A percentile compares a stretch with the other conserved stretches of the same genome.
phyloP scores from a whole-genome alignment of 2,888 invertebrate species.

The Pristionchus mayeri region DNA sequence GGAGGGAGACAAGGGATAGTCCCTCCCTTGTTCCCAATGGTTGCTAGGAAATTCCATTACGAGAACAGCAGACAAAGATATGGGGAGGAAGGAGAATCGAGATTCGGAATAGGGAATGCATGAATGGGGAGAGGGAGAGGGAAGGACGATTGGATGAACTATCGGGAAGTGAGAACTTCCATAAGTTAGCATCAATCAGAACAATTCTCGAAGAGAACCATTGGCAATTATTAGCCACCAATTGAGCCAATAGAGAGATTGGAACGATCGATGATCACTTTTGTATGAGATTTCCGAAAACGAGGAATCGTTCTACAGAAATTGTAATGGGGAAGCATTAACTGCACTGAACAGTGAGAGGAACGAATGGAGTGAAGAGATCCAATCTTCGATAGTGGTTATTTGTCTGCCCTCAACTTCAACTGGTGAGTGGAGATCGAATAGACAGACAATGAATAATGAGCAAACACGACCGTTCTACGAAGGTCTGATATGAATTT shows the following conservation, averaged over 20 bases:
- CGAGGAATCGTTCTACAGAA: background rate
- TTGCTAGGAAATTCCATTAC: slow-evolving; percentile 14
- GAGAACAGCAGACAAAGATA: slow-evolving; percentile 31
- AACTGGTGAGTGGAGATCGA: background rate
- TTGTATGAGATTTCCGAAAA: background rate
- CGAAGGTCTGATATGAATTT: background rate
- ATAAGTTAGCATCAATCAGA: no score
- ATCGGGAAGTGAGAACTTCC: no score
- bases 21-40: background rate
- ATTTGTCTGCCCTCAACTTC: background rate
- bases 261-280: no score
- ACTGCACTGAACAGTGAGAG: background rate
- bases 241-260: no score
- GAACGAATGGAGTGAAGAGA: background rate
- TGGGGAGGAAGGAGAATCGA: background rate
- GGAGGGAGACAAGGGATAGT: no score
- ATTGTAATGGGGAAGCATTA: background rate
- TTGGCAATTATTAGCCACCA: no score
- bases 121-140: background rate
- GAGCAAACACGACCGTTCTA: background rate
- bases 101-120: background rate
- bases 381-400: background rate
- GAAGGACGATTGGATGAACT: background rate
- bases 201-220: no score
- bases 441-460: background rate